Evolutionary conservation across 1,140 invertebrate species (phyloP).

Genomic region (Drosophila repleta): DNA sequence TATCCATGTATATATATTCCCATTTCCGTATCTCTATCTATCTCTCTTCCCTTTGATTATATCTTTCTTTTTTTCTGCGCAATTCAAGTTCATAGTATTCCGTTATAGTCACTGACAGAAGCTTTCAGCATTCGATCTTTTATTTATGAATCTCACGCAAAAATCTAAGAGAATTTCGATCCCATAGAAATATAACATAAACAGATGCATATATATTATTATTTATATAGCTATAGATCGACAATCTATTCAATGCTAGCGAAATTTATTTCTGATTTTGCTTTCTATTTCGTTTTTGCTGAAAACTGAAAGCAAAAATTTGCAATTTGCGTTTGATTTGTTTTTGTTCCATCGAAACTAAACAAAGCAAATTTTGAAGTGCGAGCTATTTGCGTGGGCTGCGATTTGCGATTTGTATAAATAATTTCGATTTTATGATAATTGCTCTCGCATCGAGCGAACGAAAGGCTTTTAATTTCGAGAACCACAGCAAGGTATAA

Average conservation of each 20-base stretch:
- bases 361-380: slow-evolving; percentile 26
- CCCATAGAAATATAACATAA: slow-evolving; percentile 2
- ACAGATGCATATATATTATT: neutral
- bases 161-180: slow-evolving; percentile 10
- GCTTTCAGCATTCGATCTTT: slow-evolving; percentile 14
- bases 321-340: slow-evolving; percentile 18
- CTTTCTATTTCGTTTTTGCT: slow-evolving; percentile 3
- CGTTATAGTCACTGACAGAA: slow-evolving; percentile 17
- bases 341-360: slow-evolving; percentile 3
- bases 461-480: neutral
- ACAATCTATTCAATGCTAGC: slow-evolving; percentile 16
- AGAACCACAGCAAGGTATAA: too few relatives aligned
- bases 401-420: slow-evolving; percentile 9
- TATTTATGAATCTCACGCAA: slow-evolving; percentile 22
- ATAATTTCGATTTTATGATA: slow-evolving; percentile 18
- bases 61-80: slow-evolving; percentile 19
- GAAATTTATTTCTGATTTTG: slow-evolving; percentile 12
- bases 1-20: neutral
- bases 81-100: slow-evolving; percentile 41
- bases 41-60: neutral
- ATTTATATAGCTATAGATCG: neutral
- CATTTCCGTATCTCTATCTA: neutral
- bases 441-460: slow-evolving; percentile 7
- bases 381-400: slow-evolving; percentile 10
- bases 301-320: slow-evolving; percentile 14